Base-by-base conservation (phyloP, 2,797 vertebrate species). In the Lateolabrax maculatus region DNA sequence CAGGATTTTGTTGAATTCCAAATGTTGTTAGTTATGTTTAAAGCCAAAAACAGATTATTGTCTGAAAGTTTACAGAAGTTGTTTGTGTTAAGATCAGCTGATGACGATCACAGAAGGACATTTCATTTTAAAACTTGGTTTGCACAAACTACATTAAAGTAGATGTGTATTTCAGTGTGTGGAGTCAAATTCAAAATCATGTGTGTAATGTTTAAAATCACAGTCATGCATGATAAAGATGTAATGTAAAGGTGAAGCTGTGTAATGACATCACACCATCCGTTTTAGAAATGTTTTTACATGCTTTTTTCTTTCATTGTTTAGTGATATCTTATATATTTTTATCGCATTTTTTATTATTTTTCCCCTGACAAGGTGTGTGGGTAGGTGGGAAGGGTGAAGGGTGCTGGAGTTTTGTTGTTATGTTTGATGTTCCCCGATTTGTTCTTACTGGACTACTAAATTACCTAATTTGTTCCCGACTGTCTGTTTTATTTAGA, bases 71-170 rank as follows among this genome's bases (percentile, higher is more conserved):
- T 46, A 25, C 6, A n/a, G 21, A 16, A 15, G 29, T 23, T 52
- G 12, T 65, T 37, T 23, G 39, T 64, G 44, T 27, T 63, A 21
- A 63, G 36, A 62, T 37, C 64, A 52, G 63, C n/a, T 23, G 23
- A 34, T 34, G 29, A 53, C n/a, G n/a, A n/a, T n/a, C 23, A 25
- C 19, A 18, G 57, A 27, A 18, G 56, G 34, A 41, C 15, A 46
- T 29, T 29, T 23, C 6, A 31, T 31, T 46, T 43, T 31, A 34
- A 36, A 64, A 29, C 0, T 16, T 11, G 13, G 29, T 64, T n/a
- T 48, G 29, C 19, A 60, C 16, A 46, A 19, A 46, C 41, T 44
- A 27, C 58, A 0, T 61, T 29, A 29, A 29, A 29, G 25, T 0
- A 62, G 25, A 62, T 2, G 16, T 21, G 39, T 21, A n/a, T n/a